phyloP scores from a whole-genome alignment of 2,113 vertebrate genomes.

The Silurus glanis region DNA sequence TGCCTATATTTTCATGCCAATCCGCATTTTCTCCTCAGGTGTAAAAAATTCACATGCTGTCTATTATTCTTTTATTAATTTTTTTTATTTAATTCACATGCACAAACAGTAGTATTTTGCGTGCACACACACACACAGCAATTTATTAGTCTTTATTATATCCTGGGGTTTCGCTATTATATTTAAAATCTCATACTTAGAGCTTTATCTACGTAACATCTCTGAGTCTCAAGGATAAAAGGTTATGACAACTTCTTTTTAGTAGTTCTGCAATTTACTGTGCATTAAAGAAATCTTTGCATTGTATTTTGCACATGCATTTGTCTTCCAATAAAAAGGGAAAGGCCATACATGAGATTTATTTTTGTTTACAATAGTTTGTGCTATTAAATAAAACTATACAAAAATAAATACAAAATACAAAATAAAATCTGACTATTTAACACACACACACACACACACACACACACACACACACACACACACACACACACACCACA shows the following conservation, averaged over 20 bases:
- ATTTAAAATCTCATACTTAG: background rate
- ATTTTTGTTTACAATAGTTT: background rate
- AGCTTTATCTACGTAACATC: background rate
- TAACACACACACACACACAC: background rate
- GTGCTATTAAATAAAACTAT: too few species aligned
- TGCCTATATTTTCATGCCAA: too few species aligned
- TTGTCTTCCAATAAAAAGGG: background rate
- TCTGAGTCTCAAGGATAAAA: background rate
- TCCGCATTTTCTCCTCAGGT: too few species aligned
- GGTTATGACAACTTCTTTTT: background rate
- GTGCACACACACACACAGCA: too few species aligned
- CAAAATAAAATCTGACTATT: too few species aligned
- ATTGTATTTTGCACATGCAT: background rate
- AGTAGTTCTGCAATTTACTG: background rate
- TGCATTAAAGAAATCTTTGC: background rate
- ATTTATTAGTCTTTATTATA: too few species aligned
- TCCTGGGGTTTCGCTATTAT: too few species aligned
- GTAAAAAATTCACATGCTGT: background rate
- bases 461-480: too few species aligned
- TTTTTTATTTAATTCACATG: too few species aligned
- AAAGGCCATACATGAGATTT: background rate
- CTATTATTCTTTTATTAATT: background rate
- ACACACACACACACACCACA: background rate
- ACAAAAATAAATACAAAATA: too few species aligned
- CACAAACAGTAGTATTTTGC: too few species aligned